phyloP scores from a whole-genome alignment of 2,888 invertebrate species.

The Netelia melanura region DNA sequence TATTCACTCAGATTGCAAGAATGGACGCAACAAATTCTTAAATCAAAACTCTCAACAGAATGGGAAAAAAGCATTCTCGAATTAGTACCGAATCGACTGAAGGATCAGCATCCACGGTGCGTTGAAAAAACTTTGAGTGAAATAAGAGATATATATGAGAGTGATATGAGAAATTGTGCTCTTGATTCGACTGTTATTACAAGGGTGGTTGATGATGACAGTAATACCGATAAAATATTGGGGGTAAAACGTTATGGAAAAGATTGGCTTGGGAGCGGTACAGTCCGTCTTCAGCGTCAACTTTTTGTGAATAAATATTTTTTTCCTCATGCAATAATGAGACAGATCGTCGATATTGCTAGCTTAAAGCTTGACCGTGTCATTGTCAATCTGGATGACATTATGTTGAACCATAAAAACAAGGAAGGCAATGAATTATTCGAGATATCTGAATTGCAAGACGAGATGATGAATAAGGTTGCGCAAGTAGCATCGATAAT shows the following conservation, averaged over 20 bases:
- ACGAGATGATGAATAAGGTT: slow-evolving; percentile 78
- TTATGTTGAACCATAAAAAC: slow-evolving; percentile 38
- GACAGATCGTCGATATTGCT: slow-evolving; percentile 76
- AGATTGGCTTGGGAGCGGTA: neutral
- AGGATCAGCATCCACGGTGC: slow-evolving; percentile 71
- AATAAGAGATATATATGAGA: slow-evolving; percentile 74
- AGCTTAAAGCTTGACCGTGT: slow-evolving; percentile 82
- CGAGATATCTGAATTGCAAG: slow-evolving; percentile 77
- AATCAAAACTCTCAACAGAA: slow-evolving; percentile 72
- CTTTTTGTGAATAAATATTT: slow-evolving; percentile 76
- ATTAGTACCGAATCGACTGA: slow-evolving; percentile 72
- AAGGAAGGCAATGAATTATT: slow-evolving; percentile 73
- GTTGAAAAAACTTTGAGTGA: slow-evolving; percentile 76
- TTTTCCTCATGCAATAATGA: slow-evolving; percentile 76
- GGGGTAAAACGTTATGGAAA: neutral
- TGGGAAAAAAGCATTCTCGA: slow-evolving; percentile 79
- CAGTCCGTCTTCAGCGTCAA: slow-evolving; percentile 51
- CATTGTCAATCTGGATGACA: slow-evolving; percentile 80
- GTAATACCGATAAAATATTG: slow-evolving; percentile 8
- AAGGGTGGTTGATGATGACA: neutral
- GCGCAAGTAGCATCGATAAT: slow-evolving; percentile 83
- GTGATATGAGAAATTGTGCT: slow-evolving; percentile 75
- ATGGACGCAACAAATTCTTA: slow-evolving; percentile 71
- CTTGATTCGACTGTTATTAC: slow-evolving; percentile 56
- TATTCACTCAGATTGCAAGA: slow-evolving; percentile 69